phyloP scores from a whole-genome alignment of 2,113 vertebrate species.

The Hypomesus transpacificus region DNA sequence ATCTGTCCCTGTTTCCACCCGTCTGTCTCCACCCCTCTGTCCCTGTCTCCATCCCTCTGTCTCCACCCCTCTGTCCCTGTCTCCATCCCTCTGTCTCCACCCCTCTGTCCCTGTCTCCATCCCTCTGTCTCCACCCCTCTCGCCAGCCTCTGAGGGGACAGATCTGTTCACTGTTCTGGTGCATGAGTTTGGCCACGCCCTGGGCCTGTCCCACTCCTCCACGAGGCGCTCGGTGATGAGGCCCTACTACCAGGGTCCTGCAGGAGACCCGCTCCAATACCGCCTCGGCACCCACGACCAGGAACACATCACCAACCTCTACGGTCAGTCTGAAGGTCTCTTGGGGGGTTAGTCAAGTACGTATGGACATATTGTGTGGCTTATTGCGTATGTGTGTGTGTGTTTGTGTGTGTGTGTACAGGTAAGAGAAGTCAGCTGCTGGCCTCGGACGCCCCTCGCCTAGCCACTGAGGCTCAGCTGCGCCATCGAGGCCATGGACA shows the following conservation, averaged over 20 bases:
- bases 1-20: background rate
- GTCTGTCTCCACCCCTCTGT: background rate
- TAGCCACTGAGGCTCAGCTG: constrained; percentile 35
- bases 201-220: constrained; percentile 72
- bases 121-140: background rate
- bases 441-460: constrained; percentile 38
- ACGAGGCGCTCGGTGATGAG: constrained; percentile 72
- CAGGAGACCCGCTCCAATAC: constrained; percentile 69
- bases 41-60: background rate
- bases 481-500: constrained; percentile 28
- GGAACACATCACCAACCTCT: constrained; percentile 60
- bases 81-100: background rate
- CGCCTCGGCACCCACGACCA: constrained; percentile 51
- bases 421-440: constrained; percentile 53
- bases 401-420: constrained; percentile 29
- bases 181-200: constrained; percentile 75
- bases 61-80: background rate
- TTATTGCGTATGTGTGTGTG: background rate
- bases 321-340: constrained; percentile 46
- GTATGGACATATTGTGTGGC: background rate
- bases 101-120: background rate
- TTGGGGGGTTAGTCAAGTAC: background rate
- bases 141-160: constrained; percentile 64
- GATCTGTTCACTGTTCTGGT: constrained; percentile 75
- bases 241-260: constrained; percentile 75